These are phyloP conservation scores for Pteropus alecto DNA, from an alignment of 2,113 vertebrate species.

Conservation along the genomic window DNA sequence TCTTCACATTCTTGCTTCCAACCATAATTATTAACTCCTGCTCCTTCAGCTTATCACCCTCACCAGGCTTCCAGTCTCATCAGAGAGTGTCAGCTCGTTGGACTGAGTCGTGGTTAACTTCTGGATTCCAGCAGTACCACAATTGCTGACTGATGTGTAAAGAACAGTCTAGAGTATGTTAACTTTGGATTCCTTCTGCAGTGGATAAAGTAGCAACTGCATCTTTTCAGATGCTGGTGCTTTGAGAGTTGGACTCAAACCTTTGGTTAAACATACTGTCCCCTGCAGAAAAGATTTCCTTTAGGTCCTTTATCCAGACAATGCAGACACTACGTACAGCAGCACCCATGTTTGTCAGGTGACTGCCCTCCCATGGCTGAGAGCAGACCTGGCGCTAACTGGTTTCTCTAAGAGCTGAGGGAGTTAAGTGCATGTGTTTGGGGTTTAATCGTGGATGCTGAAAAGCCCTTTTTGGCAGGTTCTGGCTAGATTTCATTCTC, in stretches of 20 bases:
- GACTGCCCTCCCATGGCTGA: fast-evolving
- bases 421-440: not conserved
- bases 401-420: not conserved
- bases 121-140: not conserved
- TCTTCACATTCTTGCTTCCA: not conserved
- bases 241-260: not conserved
- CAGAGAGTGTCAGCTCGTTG: not conserved
- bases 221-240: not conserved
- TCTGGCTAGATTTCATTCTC: not conserved
- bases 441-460: not conserved
- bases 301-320: not conserved
- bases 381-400: not conserved
- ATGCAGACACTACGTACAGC: fast-evolving
- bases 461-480: not conserved
- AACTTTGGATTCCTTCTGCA: not conserved
- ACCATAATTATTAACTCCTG: not conserved
- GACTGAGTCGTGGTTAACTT: too few relatives aligned
- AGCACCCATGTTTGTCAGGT: not conserved
- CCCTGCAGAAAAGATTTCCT: not conserved
- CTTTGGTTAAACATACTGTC: not conserved
- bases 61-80: not conserved
- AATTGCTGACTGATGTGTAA: not conserved
- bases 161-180: not conserved
- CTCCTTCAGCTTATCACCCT: not conserved
- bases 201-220: not conserved